Base-by-base conservation (phyloP, 2,888 invertebrate genomes). In the Watsonalla binaria region DNA sequence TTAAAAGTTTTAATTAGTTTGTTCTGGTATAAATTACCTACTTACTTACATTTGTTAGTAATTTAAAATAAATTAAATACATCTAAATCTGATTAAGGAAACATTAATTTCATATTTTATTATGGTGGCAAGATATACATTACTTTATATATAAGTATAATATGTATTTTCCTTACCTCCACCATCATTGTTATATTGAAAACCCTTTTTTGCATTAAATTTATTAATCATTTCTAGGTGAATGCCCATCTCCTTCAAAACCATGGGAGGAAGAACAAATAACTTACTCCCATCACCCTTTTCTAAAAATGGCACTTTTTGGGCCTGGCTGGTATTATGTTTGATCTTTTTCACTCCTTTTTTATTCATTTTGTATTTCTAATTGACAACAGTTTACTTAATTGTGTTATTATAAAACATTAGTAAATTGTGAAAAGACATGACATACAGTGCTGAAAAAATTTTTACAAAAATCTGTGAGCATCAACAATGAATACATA, bases 191-290 rank as follows among this genome's bases (percentile, higher is more conserved):
- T 24, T 46, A 13, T 54, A 47, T 54, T 50, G 46, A 24, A 24
- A 24, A 24, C 24, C 24, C 24, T 24, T 24, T 37, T 56, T 51
- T 53, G 62, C 61, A 55, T 59, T 56, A 59, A 15, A 53, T 54
- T 52, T 56, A 48, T 60, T 62, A 59, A 78, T 64, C 51, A 64
- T 74, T 53, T 65, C 75, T 58, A 88, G 73, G 68, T 81, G 71
- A 48, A 91, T 87, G 15, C 91, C 91, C 69, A 91, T 76, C 66
- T 89, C 78, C 69, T 88, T 79, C 54, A 91, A 75, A 48, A 90
- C 62, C 60, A 88, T 78, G 52, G 91, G 91, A 56, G 90, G 76
- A 46, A 92, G 66, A 45, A 91, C 86, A 72, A 86, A 82, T 34
- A 91, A 78, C 66, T 86, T 78, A 54, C 75, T 78, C 53, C 76